Conservation (phyloP, 2,797 vertebrate species). For the Aplochiton taeniatus region DNA sequence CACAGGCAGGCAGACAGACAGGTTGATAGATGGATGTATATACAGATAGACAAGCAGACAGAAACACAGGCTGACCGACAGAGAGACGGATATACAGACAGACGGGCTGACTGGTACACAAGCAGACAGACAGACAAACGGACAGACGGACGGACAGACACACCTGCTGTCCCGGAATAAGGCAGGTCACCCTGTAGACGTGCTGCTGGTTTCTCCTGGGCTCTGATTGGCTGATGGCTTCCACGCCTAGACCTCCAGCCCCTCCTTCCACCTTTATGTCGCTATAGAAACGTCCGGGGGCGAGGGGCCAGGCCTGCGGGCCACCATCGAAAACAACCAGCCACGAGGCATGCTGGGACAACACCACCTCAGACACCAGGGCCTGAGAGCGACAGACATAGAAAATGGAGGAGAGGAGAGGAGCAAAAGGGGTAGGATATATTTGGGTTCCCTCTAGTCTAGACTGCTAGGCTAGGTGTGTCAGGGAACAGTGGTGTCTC, state of each 20-base stretch:
- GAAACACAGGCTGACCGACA: conserved; percentile 65
- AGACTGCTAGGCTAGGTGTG: not conserved
- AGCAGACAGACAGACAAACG: no score
- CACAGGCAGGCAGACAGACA: no score
- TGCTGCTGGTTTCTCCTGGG: conserved; percentile 58
- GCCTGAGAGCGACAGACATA: conserved; percentile 18
- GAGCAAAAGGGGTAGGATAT: not conserved
- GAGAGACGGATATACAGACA: not conserved
- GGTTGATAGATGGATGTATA: no score
- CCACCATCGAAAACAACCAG: conserved; percentile 65
- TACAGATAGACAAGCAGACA: not conserved
- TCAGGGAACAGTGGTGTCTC: not conserved
- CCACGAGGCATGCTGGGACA: conserved; percentile 54
- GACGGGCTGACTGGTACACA: not conserved
- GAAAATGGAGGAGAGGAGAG: conserved; percentile 5
- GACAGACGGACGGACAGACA: not conserved
- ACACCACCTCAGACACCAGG: conserved; percentile 39
- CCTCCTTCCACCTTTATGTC: conserved; percentile 38
- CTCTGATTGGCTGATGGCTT: conserved; percentile 47
- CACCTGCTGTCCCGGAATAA: conserved; percentile 69
- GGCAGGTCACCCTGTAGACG: conserved; percentile 51
- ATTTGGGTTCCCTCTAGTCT: no score
- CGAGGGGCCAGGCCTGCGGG: conserved; percentile 60
- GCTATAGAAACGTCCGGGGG: conserved; percentile 63
- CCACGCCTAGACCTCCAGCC: conserved; percentile 30